Evolutionary conservation across 2,888 invertebrate genomes (phyloP).

Genomic region (Diarsia rubi): DNA sequence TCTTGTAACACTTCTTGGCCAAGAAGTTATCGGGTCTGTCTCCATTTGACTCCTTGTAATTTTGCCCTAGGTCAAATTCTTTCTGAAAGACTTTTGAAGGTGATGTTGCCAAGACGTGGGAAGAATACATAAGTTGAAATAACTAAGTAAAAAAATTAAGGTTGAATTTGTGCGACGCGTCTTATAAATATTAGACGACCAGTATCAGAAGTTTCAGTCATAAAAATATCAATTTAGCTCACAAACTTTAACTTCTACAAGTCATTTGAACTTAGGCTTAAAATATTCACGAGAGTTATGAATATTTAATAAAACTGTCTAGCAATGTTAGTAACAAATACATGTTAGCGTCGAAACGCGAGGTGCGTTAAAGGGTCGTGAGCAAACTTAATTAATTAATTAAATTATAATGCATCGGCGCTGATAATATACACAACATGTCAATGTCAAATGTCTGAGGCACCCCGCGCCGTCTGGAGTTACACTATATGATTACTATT

Average conservation of each 20-base stretch:
- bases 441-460: slow-evolving; percentile 27
- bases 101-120: slow-evolving; percentile 1
- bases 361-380: slow-evolving; percentile 11
- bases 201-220: slow-evolving; percentile 30
- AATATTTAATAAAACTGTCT: slow-evolving; percentile 25
- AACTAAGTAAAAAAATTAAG: slow-evolving; percentile 16
- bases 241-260: slow-evolving; percentile 13
- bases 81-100: slow-evolving; percentile 27
- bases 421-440: slow-evolving; percentile 18
- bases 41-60: not conserved
- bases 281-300: slow-evolving; percentile 21
- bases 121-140: slow-evolving; percentile 6
- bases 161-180: slow-evolving; percentile 14
- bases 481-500: not conserved
- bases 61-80: slow-evolving; percentile 5
- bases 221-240: slow-evolving; percentile 28
- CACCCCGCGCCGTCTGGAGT: not conserved
- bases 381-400: slow-evolving; percentile 27
- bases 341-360: slow-evolving; percentile 30
- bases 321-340: slow-evolving; percentile 22
- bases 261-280: not conserved
- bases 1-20: not conserved
- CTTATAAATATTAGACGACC: slow-evolving; percentile 23
- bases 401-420: slow-evolving; percentile 18
- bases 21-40: not conserved